A percentile compares a stretch with the other conserved stretches of the same genome.
Evolutionary conservation across 2,797 vertebrate genomes (phyloP).

Genomic region (Stomatorhinus walkeri): DNA sequence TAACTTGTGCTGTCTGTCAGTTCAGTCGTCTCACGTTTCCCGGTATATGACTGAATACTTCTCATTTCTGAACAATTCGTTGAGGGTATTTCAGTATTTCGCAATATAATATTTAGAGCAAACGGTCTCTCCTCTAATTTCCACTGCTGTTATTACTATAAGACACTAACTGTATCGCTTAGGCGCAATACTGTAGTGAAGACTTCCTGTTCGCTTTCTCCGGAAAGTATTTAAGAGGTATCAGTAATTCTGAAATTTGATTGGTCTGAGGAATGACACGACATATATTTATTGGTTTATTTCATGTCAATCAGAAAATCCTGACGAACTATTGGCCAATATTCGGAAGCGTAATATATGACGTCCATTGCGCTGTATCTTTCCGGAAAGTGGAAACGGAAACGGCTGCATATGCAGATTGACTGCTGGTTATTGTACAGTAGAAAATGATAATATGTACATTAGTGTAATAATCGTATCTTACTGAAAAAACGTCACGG

Average conservation of each 20-base stretch:
- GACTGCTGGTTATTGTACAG: background rate
- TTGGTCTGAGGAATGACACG: conserved; percentile 35
- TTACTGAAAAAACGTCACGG: background rate
- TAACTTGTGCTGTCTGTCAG: background rate
- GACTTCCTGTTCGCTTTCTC: conserved; percentile 53
- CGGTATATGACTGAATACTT: background rate
- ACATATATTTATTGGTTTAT: conserved; percentile 37
- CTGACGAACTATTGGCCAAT: conserved; percentile 25
- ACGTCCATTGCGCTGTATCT: background rate
- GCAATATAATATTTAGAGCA: background rate
- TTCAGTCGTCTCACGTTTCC: background rate
- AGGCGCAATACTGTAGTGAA: background rate
- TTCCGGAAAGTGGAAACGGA: background rate
- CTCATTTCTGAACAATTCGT: background rate
- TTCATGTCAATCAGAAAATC: background rate
- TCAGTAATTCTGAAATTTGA: conserved; percentile 19
- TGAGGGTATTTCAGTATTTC: background rate
- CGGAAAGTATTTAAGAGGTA: background rate
- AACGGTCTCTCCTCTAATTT: background rate
- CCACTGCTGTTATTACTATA: background rate
- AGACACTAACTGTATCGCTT: background rate
- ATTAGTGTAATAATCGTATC: background rate
- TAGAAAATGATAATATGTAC: no score
- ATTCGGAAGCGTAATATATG: background rate
- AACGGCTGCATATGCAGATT: background rate